These are phyloP conservation scores for Siderastrea radians DNA, from an alignment of 92 coral and sea anemone species.

Conservation along the genomic window DNA sequence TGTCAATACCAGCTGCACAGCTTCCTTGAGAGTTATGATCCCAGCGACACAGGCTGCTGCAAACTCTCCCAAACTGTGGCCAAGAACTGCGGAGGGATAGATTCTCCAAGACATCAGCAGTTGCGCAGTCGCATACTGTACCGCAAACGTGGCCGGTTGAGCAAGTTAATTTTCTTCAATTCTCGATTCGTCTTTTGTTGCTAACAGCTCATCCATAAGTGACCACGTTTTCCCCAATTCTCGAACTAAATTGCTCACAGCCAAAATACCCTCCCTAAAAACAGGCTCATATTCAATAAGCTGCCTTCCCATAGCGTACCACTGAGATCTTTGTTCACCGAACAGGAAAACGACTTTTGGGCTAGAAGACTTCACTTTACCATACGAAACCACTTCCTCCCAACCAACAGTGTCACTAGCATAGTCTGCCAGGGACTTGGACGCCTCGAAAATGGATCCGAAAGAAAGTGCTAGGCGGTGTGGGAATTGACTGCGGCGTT, in stretches of 20 bases:
- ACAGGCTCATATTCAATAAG: constrained; percentile 78
- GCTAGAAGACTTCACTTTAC: constrained; percentile 14
- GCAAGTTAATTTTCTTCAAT: constrained; percentile 66
- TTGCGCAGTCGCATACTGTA: constrained; percentile 82
- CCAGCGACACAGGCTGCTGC: constrained; percentile 89
- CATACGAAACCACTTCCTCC: constrained; percentile 59
- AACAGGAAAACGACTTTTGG: constrained; percentile 81
- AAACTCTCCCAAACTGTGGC: constrained; percentile 96
- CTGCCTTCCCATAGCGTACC: constrained; percentile 92
- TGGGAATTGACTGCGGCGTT: constrained; percentile 80
- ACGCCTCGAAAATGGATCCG: constrained; percentile 67
- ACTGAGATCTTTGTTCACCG: constrained; percentile 90
- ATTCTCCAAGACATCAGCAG: constrained; percentile 91
- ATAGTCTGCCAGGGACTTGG: constrained; percentile 55
- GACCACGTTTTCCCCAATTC: constrained; percentile 73
- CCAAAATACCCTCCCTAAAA: constrained; percentile 63
- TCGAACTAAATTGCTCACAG: constrained; percentile 59
- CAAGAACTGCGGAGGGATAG: constrained; percentile 87
- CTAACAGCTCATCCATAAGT: constrained; percentile 67
- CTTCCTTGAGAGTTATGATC: constrained; percentile 76
- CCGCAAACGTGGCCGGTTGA: constrained; percentile 85
- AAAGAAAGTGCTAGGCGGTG: constrained; percentile 81
- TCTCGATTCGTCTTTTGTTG: constrained; percentile 50
- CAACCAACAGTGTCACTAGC: constrained; percentile 54
- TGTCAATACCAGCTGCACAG: constrained; percentile 72